phyloP scores from a whole-genome alignment of 2,888 invertebrate species.

The Nomada fabriciana region DNA sequence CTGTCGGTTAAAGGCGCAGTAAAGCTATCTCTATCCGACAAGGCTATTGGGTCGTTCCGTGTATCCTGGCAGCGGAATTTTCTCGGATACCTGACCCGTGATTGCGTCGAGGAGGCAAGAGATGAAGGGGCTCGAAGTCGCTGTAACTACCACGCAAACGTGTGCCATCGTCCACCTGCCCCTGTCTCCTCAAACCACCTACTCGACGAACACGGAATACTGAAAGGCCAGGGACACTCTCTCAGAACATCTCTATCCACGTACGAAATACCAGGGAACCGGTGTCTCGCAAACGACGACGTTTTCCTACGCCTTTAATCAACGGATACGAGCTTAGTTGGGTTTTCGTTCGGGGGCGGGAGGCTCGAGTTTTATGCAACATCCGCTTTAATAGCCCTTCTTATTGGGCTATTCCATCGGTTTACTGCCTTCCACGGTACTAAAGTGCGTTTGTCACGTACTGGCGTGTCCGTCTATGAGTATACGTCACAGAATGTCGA shows the following conservation, averaged over 20 bases:
- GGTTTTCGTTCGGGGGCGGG: conserved; percentile 45
- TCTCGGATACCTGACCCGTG: conserved; percentile 44
- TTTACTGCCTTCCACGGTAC: conserved; percentile 44
- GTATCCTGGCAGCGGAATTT: neutral
- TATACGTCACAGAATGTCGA: neutral
- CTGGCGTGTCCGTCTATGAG: conserved; percentile 35
- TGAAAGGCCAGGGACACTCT: conserved; percentile 12
- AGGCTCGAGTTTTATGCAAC: conserved; percentile 52
- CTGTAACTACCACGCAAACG: conserved; percentile 35
- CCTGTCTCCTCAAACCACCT: neutral
- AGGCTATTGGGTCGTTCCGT: neutral
- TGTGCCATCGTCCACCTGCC: neutral
- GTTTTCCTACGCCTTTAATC: conserved; percentile 56
- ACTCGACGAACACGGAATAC: conserved; percentile 44
- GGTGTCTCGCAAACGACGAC: conserved; percentile 9
- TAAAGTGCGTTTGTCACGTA: conserved; percentile 65
- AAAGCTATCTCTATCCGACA: conserved; percentile 9
- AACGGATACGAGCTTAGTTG: conserved; percentile 54
- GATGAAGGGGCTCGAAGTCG: conserved; percentile 30
- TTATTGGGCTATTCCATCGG: conserved; percentile 51
- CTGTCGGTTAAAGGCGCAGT: conserved; percentile 14
- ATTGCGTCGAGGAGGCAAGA: conserved; percentile 40
- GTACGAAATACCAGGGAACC: conserved; percentile 7
- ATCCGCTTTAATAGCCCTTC: conserved; percentile 55
- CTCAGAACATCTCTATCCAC: conserved; percentile 9